Evolutionary conservation across 2,113 vertebrate genomes (phyloP), one percentile per base, ranked within the genome.

Genomic region (Channa argus): DNA sequence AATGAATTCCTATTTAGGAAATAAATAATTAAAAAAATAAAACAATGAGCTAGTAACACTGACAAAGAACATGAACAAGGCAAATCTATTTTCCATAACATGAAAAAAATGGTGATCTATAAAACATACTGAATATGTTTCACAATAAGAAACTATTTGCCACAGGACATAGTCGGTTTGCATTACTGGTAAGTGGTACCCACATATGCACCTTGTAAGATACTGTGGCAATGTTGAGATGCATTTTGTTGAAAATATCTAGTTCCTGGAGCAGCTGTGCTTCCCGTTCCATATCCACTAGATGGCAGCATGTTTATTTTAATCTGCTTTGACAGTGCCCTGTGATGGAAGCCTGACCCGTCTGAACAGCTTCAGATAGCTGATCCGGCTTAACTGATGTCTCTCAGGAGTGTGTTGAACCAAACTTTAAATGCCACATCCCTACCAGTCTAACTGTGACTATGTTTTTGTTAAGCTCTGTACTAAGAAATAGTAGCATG

Each of bases 231-330:
- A 10, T 71, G 44, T 49, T 49, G 24, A 43, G 9, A 7, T 64
- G n/a, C 6, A 73, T 68, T 60, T n/a, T 47, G 2, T 33, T 13
- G 2, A 5, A 8, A 44, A 13, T 15, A 5, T 38, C 8, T 53
- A 36, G 45, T 51, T 13, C 44, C 60, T 50, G 15, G 34, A 11
- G 52, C 24, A 66, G 45, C 69, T 87, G 84, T 77, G 43, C 37
- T 76, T 73, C 12, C 70, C 0, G 0, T 3, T 15, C 15, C 1
- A 0, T 2, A 0, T 41, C 82, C 89, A 84, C 75, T 87, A 91
- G 91, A 85, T 87, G 91, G 90, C 85, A 88, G 79, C 81, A 89
- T 69, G 64, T 71, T 38, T 54, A 61, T 75, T 55, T 11, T 6
- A 2, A 51, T 11, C 8, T 5, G 15, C 0, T n/a, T 7, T 64